Conservation (phyloP, 64 coral and sea anemone species). For the Montipora cactus region DNA sequence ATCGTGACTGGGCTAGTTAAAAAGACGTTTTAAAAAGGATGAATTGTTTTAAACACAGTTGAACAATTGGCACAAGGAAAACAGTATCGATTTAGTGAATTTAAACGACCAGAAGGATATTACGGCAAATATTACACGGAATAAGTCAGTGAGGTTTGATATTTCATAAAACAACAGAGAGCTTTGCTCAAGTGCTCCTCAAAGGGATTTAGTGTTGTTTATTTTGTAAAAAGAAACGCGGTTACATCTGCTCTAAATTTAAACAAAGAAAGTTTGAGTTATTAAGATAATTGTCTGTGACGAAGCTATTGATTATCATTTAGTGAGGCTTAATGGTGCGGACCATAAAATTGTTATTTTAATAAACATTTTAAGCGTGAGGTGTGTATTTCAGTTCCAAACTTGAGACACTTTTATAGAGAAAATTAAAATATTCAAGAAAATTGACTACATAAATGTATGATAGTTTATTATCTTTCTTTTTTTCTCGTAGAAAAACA, state of each 20-base stretch:
- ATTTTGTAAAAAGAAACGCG: conserved; percentile 35
- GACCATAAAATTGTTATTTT: conserved; percentile 10
- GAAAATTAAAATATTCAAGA: not conserved
- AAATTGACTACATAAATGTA: not conserved
- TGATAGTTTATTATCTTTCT: too few relatives aligned
- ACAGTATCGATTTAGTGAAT: not conserved
- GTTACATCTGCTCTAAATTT: conserved; percentile 36
- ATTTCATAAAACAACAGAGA: not conserved
- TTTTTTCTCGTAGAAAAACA: not conserved
- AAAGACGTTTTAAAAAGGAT: not conserved
- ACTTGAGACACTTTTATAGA: not conserved
- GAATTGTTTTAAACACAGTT: not conserved
- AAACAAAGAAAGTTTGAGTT: conserved; percentile 52
- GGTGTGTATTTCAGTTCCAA: not conserved
- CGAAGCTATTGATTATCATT: conserved; percentile 19
- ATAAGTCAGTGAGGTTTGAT: not conserved
- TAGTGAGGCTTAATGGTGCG: not conserved
- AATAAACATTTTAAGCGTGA: conserved; percentile 9
- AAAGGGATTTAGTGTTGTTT: conserved; percentile 1
- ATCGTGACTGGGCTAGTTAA: conserved; percentile 3
- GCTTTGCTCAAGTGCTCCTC: not conserved
- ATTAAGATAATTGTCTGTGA: conserved; percentile 43
- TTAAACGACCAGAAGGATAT: not conserved
- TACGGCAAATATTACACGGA: not conserved
- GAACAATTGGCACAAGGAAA: not conserved